Base-by-base conservation (phyloP, 2,113 vertebrate genomes). In the Formicarius rufipectus region DNA sequence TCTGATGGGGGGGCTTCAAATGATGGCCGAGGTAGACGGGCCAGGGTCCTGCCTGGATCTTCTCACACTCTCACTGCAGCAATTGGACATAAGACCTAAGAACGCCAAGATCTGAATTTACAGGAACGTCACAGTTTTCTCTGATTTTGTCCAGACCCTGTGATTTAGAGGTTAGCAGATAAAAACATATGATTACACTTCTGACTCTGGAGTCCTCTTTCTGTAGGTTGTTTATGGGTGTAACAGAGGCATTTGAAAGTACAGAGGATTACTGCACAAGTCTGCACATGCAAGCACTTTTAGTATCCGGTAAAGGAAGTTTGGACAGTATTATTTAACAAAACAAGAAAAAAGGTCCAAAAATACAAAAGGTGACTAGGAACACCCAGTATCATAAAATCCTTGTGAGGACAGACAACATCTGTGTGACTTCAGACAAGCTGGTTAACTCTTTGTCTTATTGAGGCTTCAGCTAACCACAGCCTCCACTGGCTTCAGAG, bases 61-160 rank as follows among this genome's bases (percentile, higher is more conserved):
- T 35, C 35, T 88, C 17, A n/a, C 33, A 4, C 35, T 81, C 27
- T 45, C 31, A 35, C 31, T 62, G 55, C 45, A 84, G 45, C 0
- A 0, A 40, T 40, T 2, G 3, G 14, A 84, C 19, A 17, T 21
- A 59, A 7, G 22, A 89, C 39, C 42, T 33, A 39, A 73, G 16
- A 89, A 73, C 19, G 19, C 17, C 28, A 22, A 45, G 28, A 66
- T 37, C 4, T 53, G 35, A 82, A 62, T 85, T 87, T 56, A 89
- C 0, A 0, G 24, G 24, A 93, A 50, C 53, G 59, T 39, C 24
- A 78, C 0, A 0, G 0, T 40, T 90, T 52, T 66, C 16, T 56
- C 64, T 87, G 33, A 12, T 45, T 87, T 89, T 58, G 16, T 53
- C 28, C 66, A 52, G 28, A 78, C 42, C 20, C 39, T 62, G 14